Base-by-base conservation (phyloP, 2,888 invertebrate genomes). In the Crossocerus cetratus region DNA sequence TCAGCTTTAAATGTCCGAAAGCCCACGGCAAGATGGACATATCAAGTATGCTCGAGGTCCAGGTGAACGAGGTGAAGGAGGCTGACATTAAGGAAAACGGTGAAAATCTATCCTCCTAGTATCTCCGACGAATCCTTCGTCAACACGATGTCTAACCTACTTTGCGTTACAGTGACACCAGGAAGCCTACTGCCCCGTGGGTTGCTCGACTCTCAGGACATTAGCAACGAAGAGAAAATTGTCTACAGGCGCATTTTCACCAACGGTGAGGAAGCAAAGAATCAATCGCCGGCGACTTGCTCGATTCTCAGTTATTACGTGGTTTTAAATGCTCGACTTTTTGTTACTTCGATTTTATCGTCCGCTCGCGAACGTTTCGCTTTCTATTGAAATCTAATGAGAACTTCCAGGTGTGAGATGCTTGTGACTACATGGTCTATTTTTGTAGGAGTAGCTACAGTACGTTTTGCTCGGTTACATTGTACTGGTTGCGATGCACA, bases 401-500 rank as follows among this genome's bases (percentile, higher is more conserved):
- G 5, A 32, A 2, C 8, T 4, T 32, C 32, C 11, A 8, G 32
- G 11, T 32, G 11, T n/a, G 32, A 32, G 11, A 32, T 32, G 5
- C 32, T 8, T 3, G 32, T 32, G 2, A 8, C 5, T 11, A 32
- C 32, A 32, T 8, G 1, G 2, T 43, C 18, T 13, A 13, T 43
- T 60, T 58, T 92, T 92, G 74, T 91, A 92, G 94, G 93, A 84
- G 90, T 94, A 43, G 93, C 93, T 78, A 80, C 90, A 8, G 91
- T 96, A 23, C 92, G 93, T 68, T 92, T 91, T 75, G 91, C 92
- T 20, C 92, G 92, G 82, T 90, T 95, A 53, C 96, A 96, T 84
- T 96, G 96, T 84, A 94, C 95, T 13, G 93, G 94, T 4, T 96
- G 96, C 85, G 94, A 95, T 83, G 90, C 92, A 14, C 96, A 96